Percentiles rank a stretch among this genome's conserved stretches.
Conservation (phyloP, 2,888 invertebrate genomes). For the Oligia latruncula region DNA sequence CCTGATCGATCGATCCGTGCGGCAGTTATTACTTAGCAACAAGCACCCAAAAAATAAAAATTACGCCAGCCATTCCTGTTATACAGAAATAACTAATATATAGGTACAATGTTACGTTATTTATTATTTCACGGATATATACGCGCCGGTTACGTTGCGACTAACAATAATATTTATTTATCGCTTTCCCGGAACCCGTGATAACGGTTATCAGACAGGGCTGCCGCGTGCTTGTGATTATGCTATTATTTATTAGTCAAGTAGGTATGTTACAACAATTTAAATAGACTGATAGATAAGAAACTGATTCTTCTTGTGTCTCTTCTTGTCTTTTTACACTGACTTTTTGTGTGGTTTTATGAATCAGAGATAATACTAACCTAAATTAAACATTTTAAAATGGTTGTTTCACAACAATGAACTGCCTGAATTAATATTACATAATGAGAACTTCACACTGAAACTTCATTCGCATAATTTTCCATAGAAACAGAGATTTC, state of each 20-base stretch:
- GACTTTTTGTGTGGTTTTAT: not conserved
- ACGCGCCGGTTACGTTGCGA: slow-evolving; percentile 45
- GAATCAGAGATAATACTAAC: not conserved
- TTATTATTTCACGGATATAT: slow-evolving; percentile 46
- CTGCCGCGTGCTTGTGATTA: slow-evolving; percentile 43
- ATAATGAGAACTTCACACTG: not conserved
- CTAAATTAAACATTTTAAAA: not conserved
- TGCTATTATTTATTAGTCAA: slow-evolving; percentile 18
- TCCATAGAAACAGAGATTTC: too few relatives aligned
- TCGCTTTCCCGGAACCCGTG: slow-evolving; percentile 73
- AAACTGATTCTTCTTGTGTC: slow-evolving; percentile 21
- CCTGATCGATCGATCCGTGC: too few relatives aligned
- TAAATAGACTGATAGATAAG: slow-evolving; percentile 11
- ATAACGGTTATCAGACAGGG: slow-evolving; percentile 71
- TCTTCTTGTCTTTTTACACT: not conserved
- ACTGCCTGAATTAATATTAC: not conserved
- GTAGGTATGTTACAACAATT: slow-evolving; percentile 15
- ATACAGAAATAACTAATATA: slow-evolving; percentile 53
- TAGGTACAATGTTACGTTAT: slow-evolving; percentile 50
- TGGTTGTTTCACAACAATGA: not conserved
- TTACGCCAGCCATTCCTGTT: slow-evolving; percentile 1
- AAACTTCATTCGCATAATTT: too few relatives aligned
- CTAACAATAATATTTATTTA: slow-evolving; percentile 67
- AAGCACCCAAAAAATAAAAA: too few relatives aligned
- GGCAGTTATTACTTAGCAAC: too few relatives aligned